Evolutionary conservation across 1,140 invertebrate genomes (phyloP).

Genomic region (Drosophila miranda): DNA sequence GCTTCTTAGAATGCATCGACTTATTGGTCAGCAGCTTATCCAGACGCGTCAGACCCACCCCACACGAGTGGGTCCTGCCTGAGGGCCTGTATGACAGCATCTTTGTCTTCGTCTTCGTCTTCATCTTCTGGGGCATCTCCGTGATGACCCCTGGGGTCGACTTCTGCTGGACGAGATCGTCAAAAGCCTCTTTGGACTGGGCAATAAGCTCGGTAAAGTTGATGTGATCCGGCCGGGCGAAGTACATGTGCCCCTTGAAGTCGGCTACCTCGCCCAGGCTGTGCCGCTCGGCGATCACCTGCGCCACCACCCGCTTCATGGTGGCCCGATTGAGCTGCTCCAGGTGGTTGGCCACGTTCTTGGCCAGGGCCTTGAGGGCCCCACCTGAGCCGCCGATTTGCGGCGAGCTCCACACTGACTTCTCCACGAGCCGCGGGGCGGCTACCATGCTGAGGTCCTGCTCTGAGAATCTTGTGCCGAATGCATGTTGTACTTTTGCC

Average conservation of each 20-base stretch:
- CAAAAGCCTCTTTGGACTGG: conserved; percentile 65
- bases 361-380: conserved; percentile 55
- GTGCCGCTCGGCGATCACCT: conserved; percentile 62
- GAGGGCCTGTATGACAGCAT: background rate
- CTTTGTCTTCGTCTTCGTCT: background rate
- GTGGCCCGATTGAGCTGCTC: conserved; percentile 24
- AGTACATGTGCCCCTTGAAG: conserved; percentile 65
- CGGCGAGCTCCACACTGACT: conserved; percentile 51
- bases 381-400: conserved; percentile 54
- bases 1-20: no score
- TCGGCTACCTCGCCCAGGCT: conserved; percentile 51
- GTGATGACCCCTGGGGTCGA: background rate
- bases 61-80: no score
- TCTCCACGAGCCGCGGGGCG: conserved; percentile 12
- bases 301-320: conserved; percentile 65
- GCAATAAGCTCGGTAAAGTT: conserved; percentile 50
- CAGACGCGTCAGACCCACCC: no score
- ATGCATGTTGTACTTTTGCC: background rate
- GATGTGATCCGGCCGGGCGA: conserved; percentile 52
- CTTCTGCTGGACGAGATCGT: conserved; percentile 48
- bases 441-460: background rate
- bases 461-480: background rate
- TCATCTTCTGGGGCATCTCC: background rate
- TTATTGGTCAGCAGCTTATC: no score
- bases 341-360: conserved; percentile 59